These are phyloP conservation scores for Antechinus flavipes DNA, from an alignment of 2,113 vertebrate genomes.

Conservation along the genomic window DNA sequence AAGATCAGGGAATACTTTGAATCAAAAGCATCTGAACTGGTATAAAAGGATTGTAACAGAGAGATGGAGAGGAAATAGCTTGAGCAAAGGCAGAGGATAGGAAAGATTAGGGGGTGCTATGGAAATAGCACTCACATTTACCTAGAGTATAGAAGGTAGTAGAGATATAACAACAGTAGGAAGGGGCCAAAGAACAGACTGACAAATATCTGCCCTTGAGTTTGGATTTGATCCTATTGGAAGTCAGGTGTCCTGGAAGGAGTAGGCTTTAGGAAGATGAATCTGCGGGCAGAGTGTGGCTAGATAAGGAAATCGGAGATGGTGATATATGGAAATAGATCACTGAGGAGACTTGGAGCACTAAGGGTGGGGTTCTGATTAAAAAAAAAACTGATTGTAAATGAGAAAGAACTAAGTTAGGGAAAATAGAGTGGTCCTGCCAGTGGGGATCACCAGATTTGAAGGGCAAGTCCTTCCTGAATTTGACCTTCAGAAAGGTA, in stretches of 20 bases:
- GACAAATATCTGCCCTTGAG: not conserved
- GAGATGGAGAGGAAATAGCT: not conserved
- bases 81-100: not conserved
- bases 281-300: not conserved
- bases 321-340: not conserved
- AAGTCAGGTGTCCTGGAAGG: not conserved
- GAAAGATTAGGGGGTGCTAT: not conserved
- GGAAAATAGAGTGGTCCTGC: not conserved
- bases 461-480: not conserved
- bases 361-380: not conserved
- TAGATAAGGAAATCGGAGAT: not conserved
- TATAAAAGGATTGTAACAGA: not conserved
- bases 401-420: not conserved
- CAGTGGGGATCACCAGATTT: not conserved
- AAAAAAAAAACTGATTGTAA: not conserved
- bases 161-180: not conserved
- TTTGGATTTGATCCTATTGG: not conserved
- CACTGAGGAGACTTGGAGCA: not conserved
- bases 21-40: not conserved
- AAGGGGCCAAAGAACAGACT: not conserved
- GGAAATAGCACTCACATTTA: not conserved
- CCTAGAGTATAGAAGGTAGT: not conserved
- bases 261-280: not conserved
- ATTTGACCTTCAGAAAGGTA: slow-evolving; percentile 51
- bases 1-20: not conserved